phyloP scores from a whole-genome alignment of 1,140 invertebrate species.

The Hylaeus volcanicus region DNA sequence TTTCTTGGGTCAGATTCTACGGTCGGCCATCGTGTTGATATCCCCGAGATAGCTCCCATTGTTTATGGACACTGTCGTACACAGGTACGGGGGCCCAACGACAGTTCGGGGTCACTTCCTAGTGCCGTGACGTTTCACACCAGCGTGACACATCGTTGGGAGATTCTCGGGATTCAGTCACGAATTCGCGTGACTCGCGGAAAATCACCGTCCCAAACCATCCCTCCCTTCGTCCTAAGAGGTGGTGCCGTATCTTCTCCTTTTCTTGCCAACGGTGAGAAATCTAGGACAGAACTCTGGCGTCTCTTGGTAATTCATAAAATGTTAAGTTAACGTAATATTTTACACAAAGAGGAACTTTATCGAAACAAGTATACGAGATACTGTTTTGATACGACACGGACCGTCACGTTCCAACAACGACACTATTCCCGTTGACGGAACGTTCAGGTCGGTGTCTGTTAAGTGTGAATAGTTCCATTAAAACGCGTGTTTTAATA shows the following conservation, averaged over 20 bases:
- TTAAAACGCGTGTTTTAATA: too few species aligned
- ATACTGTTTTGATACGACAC: too few species aligned
- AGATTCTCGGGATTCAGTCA: conserved; percentile 69
- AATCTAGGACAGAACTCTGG: conserved; percentile 19
- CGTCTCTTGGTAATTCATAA: too few species aligned
- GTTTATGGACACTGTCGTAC: conserved; percentile 70
- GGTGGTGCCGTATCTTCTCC: conserved; percentile 15
- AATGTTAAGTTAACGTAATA: too few species aligned
- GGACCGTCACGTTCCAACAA: too few species aligned
- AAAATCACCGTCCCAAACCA: conserved; percentile 58
- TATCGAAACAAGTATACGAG: too few species aligned
- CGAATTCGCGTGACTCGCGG: conserved; percentile 72
- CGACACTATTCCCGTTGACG: too few species aligned
- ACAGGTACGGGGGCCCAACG: conserved; percentile 52
- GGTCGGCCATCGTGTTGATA: conserved; percentile 68
- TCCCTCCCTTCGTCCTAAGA: background rate
- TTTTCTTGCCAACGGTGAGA: conserved; percentile 51
- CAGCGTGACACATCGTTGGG: conserved; percentile 66
- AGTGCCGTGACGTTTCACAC: conserved; percentile 71
- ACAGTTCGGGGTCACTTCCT: conserved; percentile 72
- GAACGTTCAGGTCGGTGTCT: too few species aligned
- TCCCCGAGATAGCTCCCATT: conserved; percentile 71
- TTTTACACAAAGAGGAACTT: background rate
- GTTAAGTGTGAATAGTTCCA: too few species aligned
- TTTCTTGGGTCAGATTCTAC: conserved; percentile 65